phyloP scores from a whole-genome alignment of 2,888 invertebrate genomes.

The Campaea margaritaria region DNA sequence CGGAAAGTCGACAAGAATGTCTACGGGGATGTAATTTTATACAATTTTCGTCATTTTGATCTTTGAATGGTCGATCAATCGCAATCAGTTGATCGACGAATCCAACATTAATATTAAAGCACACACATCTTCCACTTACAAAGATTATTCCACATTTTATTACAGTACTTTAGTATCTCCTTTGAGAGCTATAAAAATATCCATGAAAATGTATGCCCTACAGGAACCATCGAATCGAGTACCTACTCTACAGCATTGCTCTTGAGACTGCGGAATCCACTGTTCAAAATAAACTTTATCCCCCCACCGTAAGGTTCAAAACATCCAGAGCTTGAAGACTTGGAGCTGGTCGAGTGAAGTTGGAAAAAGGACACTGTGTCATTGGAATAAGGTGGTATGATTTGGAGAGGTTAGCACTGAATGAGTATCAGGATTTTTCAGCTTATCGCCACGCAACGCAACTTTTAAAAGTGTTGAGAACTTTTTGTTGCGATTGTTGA shows the following conservation, averaged over 20 bases:
- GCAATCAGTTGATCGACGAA: not conserved
- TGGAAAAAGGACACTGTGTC: not conserved
- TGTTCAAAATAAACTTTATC: constrained; percentile 1
- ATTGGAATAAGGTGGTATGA: not conserved
- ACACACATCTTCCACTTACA: not conserved
- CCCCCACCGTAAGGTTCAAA: not conserved
- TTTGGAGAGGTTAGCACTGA: not conserved
- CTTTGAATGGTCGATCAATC: too few relatives aligned
- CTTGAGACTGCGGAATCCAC: not conserved
- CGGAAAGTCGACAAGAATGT: too few relatives aligned
- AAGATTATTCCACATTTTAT: constrained; percentile 21
- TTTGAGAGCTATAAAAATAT: constrained; percentile 28
- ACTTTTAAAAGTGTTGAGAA: constrained; percentile 6
- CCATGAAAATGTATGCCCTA: constrained; percentile 27
- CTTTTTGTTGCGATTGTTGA: constrained; percentile 9
- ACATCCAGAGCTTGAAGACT: not conserved
- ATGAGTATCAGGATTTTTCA: constrained; percentile 1
- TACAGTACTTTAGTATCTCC: constrained; percentile 6
- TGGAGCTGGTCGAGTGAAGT: not conserved
- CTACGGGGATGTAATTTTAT: too few relatives aligned
- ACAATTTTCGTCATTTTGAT: too few relatives aligned
- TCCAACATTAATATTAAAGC: not conserved
- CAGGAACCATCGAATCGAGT: constrained; percentile 21
- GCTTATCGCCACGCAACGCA: too few relatives aligned
- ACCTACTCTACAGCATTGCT: constrained; percentile 5